phyloP scores from a whole-genome alignment of 2,113 vertebrate genomes.

The Dicerorhinus sumatrensis region DNA sequence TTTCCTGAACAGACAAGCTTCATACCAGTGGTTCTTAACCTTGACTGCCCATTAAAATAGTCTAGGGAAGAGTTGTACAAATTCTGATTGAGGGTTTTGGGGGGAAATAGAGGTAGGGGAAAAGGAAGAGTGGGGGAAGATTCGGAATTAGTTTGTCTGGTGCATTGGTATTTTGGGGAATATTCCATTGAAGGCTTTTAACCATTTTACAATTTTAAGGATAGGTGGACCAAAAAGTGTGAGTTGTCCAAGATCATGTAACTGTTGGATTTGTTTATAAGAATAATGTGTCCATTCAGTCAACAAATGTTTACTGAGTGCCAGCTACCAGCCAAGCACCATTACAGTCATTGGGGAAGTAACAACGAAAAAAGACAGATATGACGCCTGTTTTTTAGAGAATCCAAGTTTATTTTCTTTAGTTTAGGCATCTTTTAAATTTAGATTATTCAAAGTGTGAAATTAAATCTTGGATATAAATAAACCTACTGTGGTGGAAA shows the following conservation, averaged over 20 bases:
- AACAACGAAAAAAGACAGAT: neutral
- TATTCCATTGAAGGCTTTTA: neutral
- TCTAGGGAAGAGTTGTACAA: neutral
- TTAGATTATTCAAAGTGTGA: neutral
- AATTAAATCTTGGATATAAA: neutral
- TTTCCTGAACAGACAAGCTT: neutral
- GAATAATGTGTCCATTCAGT: neutral
- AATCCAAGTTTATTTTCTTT: neutral
- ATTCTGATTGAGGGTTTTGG: neutral
- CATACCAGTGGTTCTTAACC: neutral
- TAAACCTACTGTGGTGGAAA: neutral
- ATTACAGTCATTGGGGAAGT: neutral
- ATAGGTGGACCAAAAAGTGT: neutral
- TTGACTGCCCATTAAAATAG: conserved; percentile 3
- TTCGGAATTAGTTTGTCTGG: neutral
- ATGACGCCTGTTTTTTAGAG: neutral
- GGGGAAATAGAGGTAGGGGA: neutral
- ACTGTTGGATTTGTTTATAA: neutral
- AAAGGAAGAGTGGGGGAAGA: fast-evolving
- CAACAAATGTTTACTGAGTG: neutral
- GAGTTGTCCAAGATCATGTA: neutral
- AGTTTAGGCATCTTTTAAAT: neutral
- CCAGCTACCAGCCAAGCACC: neutral
- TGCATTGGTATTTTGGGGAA: neutral
- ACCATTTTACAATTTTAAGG: neutral